Conservation (phyloP, 2,888 invertebrate genomes). For the Drosophila atripex region DNA sequence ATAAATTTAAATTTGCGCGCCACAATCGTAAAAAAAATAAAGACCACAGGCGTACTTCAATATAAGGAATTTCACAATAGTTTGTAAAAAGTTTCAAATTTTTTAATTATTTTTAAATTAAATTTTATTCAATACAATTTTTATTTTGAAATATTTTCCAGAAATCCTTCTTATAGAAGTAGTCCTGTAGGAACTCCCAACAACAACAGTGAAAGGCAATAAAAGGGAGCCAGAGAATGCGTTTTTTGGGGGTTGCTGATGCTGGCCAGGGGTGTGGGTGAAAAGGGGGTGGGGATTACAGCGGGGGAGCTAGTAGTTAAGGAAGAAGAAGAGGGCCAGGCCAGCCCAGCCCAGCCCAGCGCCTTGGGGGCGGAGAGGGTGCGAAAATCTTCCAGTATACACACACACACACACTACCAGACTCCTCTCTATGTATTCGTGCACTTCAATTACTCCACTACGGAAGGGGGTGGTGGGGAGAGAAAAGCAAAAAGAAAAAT, state of each 20-base stretch:
- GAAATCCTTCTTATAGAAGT: slow-evolving; percentile 3
- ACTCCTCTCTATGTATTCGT: slow-evolving; percentile 7
- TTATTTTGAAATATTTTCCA: background rate
- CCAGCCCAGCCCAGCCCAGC: too few relatives aligned
- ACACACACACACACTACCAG: slow-evolving; percentile 22
- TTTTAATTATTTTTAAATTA: too few relatives aligned
- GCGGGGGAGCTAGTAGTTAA: slow-evolving; percentile 37
- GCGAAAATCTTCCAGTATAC: slow-evolving; percentile 32
- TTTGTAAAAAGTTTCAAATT: background rate
- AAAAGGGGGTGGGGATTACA: slow-evolving; percentile 10
- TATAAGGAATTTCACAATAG: background rate
- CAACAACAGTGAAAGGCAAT: slow-evolving; percentile 26
- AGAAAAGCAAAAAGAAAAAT: slow-evolving; percentile 16
- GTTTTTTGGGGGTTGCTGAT: slow-evolving; percentile 71
- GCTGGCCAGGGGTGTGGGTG: slow-evolving; percentile 44
- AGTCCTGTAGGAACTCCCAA: slow-evolving; percentile 9
- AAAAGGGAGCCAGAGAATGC: slow-evolving; percentile 57
- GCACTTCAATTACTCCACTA: slow-evolving; percentile 6
- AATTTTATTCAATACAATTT: background rate
- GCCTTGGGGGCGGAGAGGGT: slow-evolving; percentile 19
- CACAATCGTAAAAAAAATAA: slow-evolving; percentile 38
- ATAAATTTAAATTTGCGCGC: slow-evolving; percentile 77
- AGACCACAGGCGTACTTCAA: slow-evolving; percentile 3
- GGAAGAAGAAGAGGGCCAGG: too few relatives aligned
- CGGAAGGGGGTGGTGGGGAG: background rate